phyloP scores from a whole-genome alignment of 2,888 invertebrate genomes.

The Drosophila nigricruria region DNA sequence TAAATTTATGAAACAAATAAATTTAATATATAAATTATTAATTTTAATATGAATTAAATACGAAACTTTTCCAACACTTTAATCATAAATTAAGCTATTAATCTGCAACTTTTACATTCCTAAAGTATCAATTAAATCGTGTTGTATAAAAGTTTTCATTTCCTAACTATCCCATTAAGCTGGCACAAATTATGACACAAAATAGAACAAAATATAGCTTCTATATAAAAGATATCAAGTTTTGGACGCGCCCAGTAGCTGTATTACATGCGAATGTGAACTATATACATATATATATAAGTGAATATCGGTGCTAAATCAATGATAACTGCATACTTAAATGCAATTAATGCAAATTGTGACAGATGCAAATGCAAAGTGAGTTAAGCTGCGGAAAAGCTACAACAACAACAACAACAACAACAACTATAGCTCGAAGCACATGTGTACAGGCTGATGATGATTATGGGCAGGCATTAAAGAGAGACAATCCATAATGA shows the following conservation, averaged over 20 bases:
- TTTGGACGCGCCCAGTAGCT: constrained; percentile 55
- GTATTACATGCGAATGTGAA: constrained; percentile 45
- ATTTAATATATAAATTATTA: neutral
- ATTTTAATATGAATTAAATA: neutral
- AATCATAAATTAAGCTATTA: neutral
- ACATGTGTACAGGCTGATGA: constrained; percentile 61
- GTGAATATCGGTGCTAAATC: constrained; percentile 77
- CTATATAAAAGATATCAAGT: constrained; percentile 25
- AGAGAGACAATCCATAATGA: constrained; percentile 73
- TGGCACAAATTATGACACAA: constrained; percentile 36
- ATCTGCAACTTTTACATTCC: constrained; percentile 15
- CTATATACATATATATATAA: constrained; percentile 47
- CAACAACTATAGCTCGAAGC: constrained; percentile 19
- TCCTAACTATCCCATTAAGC: constrained; percentile 30
- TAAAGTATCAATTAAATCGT: neutral
- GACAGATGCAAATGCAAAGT: constrained; percentile 75
- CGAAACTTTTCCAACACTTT: neutral
- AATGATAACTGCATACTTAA: constrained; percentile 81
- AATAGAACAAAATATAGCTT: neutral
- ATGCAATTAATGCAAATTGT: constrained; percentile 79
- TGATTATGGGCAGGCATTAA: constrained; percentile 76
- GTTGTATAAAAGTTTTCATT: constrained; percentile 7
- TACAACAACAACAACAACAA: constrained; percentile 34
- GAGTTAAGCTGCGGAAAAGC: constrained; percentile 53
- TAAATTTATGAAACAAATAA: neutral